phyloP scores from a whole-genome alignment of 1,140 invertebrate species.

The Drosophila rhopaloa region DNA sequence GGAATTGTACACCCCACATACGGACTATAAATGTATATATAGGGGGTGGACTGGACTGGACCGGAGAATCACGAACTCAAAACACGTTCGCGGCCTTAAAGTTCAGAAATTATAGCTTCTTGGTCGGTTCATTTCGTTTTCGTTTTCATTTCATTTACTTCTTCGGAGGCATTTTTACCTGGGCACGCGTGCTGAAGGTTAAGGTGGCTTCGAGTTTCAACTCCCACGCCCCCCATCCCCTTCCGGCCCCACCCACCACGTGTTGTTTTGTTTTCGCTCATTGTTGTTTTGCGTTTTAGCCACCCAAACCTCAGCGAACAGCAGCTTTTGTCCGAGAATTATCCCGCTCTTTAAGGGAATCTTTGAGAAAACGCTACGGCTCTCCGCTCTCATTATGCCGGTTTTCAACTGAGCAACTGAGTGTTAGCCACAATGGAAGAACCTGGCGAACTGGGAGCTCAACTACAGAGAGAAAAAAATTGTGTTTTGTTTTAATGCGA shows the following conservation, averaged over 20 bases:
- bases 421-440: slow-evolving; percentile 2
- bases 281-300: slow-evolving; percentile 30
- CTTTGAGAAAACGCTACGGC: slow-evolving; percentile 10
- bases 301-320: neutral
- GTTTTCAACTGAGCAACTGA: slow-evolving; percentile 17
- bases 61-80: slow-evolving; percentile 50
- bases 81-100: slow-evolving; percentile 64
- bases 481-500: too few relatives aligned
- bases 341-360: slow-evolving; percentile 14
- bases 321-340: slow-evolving; percentile 28
- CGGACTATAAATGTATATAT: neutral
- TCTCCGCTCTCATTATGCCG: slow-evolving; percentile 26
- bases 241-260: slow-evolving; percentile 14
- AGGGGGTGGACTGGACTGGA: slow-evolving; percentile 21
- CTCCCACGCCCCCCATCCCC: slow-evolving; percentile 37
- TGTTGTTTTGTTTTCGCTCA: slow-evolving; percentile 45
- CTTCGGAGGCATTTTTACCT: slow-evolving; percentile 14
- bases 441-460: neutral
- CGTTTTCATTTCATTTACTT: slow-evolving; percentile 44
- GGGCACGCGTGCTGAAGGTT: slow-evolving; percentile 65
- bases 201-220: slow-evolving; percentile 24
- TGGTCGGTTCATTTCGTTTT: slow-evolving; percentile 39
- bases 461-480: slow-evolving; percentile 2
- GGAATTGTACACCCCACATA: slow-evolving; percentile 21
- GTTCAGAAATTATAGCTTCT: slow-evolving; percentile 44